Evolutionary conservation across 2,113 vertebrate genomes (phyloP).

Genomic region (Xenopus tropicalis): UCB_Xtro_10.0 CM004447.2:122527001-122527500

Average conservation of each 20-base stretch:
- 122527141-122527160: conserved; percentile 11
- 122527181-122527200: conserved; percentile 10
- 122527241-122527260: conserved; percentile 13
- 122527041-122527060: conserved; percentile 14
- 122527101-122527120: conserved; percentile 27
- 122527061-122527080: conserved; percentile 10
- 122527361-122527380: conserved; percentile 1
- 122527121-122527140: conserved; percentile 24
- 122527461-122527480: too few species aligned
- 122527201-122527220: conserved; percentile 19
- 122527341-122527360: not conserved
- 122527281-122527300: conserved; percentile 1
- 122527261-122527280: conserved; percentile 18
- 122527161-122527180: conserved; percentile 19
- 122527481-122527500: too few species aligned
- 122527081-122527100: conserved; percentile 1
- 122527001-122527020: too few species aligned
- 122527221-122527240: conserved; percentile 11
- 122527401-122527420: not conserved
- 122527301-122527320: conserved; percentile 24
- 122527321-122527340: not conserved
- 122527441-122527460: too few species aligned
- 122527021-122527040: not conserved
- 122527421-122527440: too few species aligned
- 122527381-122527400: not conserved